A percentile compares a stretch with the other conserved stretches of the same genome.
Conservation (phyloP, 2,113 vertebrate genomes). For the Falcunculus frontatus region DNA sequence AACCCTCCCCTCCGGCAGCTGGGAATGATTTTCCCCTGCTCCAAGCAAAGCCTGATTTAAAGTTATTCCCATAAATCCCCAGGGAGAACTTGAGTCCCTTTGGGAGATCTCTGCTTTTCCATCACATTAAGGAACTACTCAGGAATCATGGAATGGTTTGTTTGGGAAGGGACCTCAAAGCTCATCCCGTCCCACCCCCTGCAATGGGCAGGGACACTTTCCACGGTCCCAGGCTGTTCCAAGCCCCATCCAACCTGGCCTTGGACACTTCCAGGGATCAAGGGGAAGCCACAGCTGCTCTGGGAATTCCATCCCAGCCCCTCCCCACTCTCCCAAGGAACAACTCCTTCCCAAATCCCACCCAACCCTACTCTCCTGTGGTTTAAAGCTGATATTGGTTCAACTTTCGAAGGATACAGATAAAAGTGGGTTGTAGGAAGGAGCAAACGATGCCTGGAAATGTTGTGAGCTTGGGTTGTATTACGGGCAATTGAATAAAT, state of each 20-base stretch:
- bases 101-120: background rate
- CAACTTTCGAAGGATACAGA: background rate
- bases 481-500: background rate
- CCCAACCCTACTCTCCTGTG: rapidly evolving
- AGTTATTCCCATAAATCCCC: background rate
- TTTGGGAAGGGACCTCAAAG: background rate
- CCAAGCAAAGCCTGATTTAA: background rate
- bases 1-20: background rate
- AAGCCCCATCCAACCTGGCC: background rate
- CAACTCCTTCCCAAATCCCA: background rate
- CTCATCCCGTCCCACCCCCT: background rate
- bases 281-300: background rate
- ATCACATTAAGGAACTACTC: too few species aligned
- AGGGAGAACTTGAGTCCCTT: background rate
- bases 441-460: background rate
- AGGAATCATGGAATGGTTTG: background rate
- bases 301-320: background rate
- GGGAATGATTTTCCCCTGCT: background rate
- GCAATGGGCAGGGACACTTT: background rate
- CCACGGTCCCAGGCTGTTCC: background rate
- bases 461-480: rapidly evolving
- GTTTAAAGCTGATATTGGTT: background rate
- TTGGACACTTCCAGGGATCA: background rate
- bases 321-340: background rate
- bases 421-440: background rate